phyloP scores from a whole-genome alignment of 2,888 invertebrate species.

The Macrosiphum euphorbiae region DNA sequence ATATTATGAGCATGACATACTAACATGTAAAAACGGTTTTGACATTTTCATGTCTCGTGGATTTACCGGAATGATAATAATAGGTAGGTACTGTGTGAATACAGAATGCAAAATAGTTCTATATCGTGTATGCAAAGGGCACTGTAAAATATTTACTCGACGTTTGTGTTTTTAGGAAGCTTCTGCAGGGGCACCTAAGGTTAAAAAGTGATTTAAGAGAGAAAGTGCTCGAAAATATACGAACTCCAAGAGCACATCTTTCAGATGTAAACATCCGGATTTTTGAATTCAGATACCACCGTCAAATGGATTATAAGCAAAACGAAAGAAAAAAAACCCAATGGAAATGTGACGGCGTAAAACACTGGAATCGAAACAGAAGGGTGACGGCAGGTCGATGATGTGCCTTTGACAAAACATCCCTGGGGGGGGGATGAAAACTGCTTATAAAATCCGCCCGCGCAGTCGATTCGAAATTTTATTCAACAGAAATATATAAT shows the following conservation, averaged over 20 bases:
- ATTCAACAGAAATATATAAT: conserved; percentile 6
- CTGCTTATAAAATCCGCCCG: background rate
- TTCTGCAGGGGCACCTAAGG: background rate
- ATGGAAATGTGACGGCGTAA: background rate
- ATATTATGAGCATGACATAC: background rate
- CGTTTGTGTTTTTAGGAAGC: background rate
- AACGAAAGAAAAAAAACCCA: conserved; percentile 12
- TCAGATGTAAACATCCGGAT: conserved; percentile 1
- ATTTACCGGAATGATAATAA: background rate
- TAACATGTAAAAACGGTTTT: background rate
- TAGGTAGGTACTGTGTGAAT: background rate
- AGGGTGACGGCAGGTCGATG: background rate
- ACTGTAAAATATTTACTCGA: conserved; percentile 40
- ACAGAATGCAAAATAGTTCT: conserved; percentile 7
- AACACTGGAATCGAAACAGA: background rate
- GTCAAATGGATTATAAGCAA: conserved; percentile 20
- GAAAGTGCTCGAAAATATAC: background rate
- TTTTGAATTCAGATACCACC: background rate
- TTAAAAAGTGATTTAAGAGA: background rate
- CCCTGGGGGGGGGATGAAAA: background rate
- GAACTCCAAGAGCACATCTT: background rate
- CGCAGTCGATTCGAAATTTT: background rate
- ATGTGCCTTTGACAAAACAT: conserved; percentile 1
- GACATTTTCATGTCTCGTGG: background rate
- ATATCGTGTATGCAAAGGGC: background rate